Evolutionary conservation across 2,797 vertebrate species (phyloP), one percentile per base, ranked within the genome.

Genomic region (Netta rufina): DNA sequence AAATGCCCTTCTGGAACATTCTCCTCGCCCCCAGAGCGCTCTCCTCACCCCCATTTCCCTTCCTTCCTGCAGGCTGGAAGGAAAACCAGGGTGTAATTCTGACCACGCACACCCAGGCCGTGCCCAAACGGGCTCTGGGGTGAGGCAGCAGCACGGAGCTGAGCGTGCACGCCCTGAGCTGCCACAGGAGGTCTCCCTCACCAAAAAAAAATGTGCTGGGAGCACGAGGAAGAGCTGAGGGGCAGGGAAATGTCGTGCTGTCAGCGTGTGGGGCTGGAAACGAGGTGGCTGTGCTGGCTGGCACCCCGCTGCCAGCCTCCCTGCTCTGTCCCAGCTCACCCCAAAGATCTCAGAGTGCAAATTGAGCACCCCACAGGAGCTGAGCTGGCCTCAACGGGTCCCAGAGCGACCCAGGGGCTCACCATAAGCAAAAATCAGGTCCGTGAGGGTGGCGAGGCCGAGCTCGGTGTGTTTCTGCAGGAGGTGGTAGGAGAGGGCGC

Each of bases 401-500:
- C 21, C 39, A 6, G 1, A 1, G 5, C 8, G 6, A 33, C 2
- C 0, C 0, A 5, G 30, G 12, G 4, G n/a, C 97, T 98, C 95
- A 99, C 99, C 99, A 3, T 98, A 99, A 70, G 98, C 98, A 0
- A 97, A 99, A 27, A 98, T 97, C 47, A 99, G 91, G 93, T 99
- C 99, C 28, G 99, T 80, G 28, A 99, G 97, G 38, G 98, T 8
- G 0, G 80, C 71, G 62, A 98, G 98, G 64, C 94, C 97, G 67
- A 99, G 97, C 18, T 98, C 97, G 0, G 98, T 93, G 6, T 98
- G 98, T 93, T 98, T 99, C 97, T 99, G 99, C 25, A 98, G 95
- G 45, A 99, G 97, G 95, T 99, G 98, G 96, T 99, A 99, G 33
- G 98, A 99, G 74, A 99, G n/a, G 20, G 99, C 99, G 41, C 99